Percentiles rank a stretch among this genome's conserved stretches.
These are phyloP conservation scores for Choristoneura fumiferana DNA, from an alignment of 1,140 invertebrate genomes.

Conservation along the genomic window DNA sequence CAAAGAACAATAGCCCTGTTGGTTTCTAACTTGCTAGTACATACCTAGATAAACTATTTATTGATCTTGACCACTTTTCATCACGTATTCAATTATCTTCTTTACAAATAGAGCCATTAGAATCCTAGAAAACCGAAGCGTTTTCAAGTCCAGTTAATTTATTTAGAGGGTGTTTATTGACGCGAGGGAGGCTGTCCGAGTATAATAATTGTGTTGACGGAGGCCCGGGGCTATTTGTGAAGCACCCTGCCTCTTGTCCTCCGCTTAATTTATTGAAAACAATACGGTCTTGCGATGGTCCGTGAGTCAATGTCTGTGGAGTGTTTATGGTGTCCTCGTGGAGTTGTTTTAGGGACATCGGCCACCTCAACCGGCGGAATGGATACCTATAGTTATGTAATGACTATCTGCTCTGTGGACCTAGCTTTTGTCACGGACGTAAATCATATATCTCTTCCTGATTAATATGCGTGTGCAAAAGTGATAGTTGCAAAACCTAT, in stretches of 20 bases:
- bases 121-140: conserved; percentile 10
- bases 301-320: conserved; percentile 21
- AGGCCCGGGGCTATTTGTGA: conserved; percentile 61
- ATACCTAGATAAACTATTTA: too few relatives aligned
- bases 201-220: conserved; percentile 77
- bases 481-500: too few relatives aligned
- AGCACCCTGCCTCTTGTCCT: conserved; percentile 49
- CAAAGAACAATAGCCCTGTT: too few relatives aligned
- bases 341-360: conserved; percentile 14
- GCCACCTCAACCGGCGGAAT: neutral
- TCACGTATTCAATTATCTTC: neutral
- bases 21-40: neutral
- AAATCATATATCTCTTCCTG: too few relatives aligned
- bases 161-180: conserved; percentile 71
- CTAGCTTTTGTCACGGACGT: too few relatives aligned
- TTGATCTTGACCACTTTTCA: neutral
- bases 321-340: conserved; percentile 18
- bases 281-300: conserved; percentile 44
- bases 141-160: conserved; percentile 64
- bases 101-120: neutral
- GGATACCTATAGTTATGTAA: too few relatives aligned
- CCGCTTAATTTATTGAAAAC: conserved; percentile 75
- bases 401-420: too few relatives aligned
- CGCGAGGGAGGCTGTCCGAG: conserved; percentile 68
- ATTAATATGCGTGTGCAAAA: too few relatives aligned